phyloP scores from a whole-genome alignment of 1,140 invertebrate species.

The Caenorhabditis remanei region DNA sequence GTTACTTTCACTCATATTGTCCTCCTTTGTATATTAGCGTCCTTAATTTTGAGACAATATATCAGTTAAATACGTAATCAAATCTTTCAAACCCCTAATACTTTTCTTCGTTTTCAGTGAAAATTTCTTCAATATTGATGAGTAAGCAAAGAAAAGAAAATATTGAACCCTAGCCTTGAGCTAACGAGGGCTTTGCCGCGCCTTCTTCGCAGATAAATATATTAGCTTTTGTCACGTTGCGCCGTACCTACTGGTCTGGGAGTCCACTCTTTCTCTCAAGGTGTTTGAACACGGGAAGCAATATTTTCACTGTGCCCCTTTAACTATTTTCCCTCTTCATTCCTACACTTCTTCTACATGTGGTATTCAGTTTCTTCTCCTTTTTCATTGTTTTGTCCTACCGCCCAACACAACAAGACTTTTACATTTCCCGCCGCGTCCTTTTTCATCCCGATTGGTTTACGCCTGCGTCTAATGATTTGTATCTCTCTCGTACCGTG shows the following conservation, averaged over 20 bases:
- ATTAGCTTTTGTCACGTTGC: slow-evolving; percentile 51
- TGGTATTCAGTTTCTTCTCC: slow-evolving; percentile 58
- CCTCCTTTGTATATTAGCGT: too few relatives aligned
- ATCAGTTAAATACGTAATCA: too few relatives aligned
- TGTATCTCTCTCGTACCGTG: slow-evolving; percentile 1
- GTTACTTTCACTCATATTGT: too few relatives aligned
- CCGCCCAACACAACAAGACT: slow-evolving; percentile 47
- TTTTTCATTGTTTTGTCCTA: slow-evolving; percentile 55
- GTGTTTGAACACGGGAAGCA: slow-evolving; percentile 48
- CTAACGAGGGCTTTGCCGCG: neutral
- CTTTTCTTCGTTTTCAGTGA: too few relatives aligned
- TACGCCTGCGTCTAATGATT: slow-evolving; percentile 6
- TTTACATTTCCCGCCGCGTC: slow-evolving; percentile 52
- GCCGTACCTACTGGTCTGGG: neutral
- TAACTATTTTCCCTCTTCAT: slow-evolving; percentile 29
- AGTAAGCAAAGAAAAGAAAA: too few relatives aligned
- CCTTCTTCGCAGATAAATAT: slow-evolving; percentile 11
- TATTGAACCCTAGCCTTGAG: too few relatives aligned
- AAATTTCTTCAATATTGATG: too few relatives aligned
- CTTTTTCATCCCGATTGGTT: slow-evolving; percentile 56
- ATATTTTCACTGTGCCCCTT: slow-evolving; percentile 40
- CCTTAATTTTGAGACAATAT: too few relatives aligned
- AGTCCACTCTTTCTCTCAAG: slow-evolving; percentile 23
- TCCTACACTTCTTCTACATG: slow-evolving; percentile 42
- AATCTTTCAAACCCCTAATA: too few relatives aligned